Evolutionary conservation across 2,888 invertebrate genomes (phyloP).

Genomic region (Phytoseiulus persimilis): DNA sequence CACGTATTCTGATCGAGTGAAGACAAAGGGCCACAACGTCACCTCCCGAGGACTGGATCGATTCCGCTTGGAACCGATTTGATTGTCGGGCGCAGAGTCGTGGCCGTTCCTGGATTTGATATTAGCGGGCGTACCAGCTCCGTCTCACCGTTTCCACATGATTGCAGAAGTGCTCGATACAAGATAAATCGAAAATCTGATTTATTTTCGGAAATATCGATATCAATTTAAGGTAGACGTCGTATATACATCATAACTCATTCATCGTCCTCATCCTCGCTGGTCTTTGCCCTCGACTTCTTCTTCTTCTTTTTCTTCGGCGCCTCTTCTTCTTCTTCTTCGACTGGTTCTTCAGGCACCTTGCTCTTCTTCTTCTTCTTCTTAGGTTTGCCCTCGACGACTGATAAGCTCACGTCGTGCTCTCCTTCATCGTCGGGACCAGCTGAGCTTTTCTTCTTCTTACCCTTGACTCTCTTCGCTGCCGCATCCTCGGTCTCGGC

Average conservation of each 20-base stretch:
- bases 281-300: neutral
- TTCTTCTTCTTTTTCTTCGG: neutral
- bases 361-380: slow-evolving; percentile 45
- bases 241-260: neutral
- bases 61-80: too few species aligned
- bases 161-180: neutral
- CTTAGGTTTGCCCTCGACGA: slow-evolving; percentile 43
- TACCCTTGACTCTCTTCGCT: slow-evolving; percentile 43
- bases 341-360: slow-evolving; percentile 43
- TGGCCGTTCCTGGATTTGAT: too few species aligned
- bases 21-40: too few species aligned
- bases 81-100: too few species aligned
- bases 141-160: too few species aligned
- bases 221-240: neutral
- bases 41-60: too few species aligned
- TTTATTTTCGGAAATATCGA: neutral
- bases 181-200: neutral
- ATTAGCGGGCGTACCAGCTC: too few species aligned
- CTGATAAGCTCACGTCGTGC: slow-evolving; percentile 16
- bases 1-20: too few species aligned
- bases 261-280: neutral
- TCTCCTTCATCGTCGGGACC: slow-evolving; percentile 50
- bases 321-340: slow-evolving; percentile 34
- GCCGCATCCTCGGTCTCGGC: slow-evolving; percentile 38
- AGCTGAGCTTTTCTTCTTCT: slow-evolving; percentile 59